phyloP scores from a whole-genome alignment of 1,140 invertebrate species.

The Neodiprion pinetum region DNA sequence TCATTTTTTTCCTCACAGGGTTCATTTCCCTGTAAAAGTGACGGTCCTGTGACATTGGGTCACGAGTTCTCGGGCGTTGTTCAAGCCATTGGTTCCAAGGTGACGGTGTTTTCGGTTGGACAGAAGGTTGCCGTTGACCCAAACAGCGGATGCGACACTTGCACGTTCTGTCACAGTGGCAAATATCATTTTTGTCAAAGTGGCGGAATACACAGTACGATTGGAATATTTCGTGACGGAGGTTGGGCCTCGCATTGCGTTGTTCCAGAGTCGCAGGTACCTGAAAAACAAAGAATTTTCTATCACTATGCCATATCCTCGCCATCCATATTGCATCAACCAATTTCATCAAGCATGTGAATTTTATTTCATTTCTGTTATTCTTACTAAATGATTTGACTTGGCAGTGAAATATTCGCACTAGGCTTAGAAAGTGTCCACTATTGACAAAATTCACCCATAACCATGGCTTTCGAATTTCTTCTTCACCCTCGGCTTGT shows the following conservation, averaged over 20 bases:
- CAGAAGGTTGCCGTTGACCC: slow-evolving; percentile 73
- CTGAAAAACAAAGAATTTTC: slow-evolving; percentile 31
- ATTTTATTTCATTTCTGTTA: too few species aligned
- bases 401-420: too few species aligned
- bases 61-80: slow-evolving; percentile 76
- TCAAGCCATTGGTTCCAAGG: slow-evolving; percentile 63
- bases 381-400: too few species aligned
- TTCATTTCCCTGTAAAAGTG: slow-evolving; percentile 67
- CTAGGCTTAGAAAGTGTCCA: too few species aligned
- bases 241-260: slow-evolving; percentile 72
- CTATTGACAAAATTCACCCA: too few species aligned
- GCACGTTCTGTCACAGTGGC: slow-evolving; percentile 66
- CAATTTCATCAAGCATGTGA: too few species aligned
- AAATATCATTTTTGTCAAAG: slow-evolving; percentile 68
- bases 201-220: slow-evolving; percentile 68
- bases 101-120: slow-evolving; percentile 68
- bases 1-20: slow-evolving; percentile 57
- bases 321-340: too few species aligned
- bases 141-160: slow-evolving; percentile 70
- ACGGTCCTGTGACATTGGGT: slow-evolving; percentile 65
- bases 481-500: background rate
- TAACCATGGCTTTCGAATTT: too few species aligned
- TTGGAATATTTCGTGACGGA: slow-evolving; percentile 71
- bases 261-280: slow-evolving; percentile 68
- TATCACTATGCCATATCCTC: background rate